Conservation (phyloP, 1,140 invertebrate genomes). For the Lithobius niger region DNA sequence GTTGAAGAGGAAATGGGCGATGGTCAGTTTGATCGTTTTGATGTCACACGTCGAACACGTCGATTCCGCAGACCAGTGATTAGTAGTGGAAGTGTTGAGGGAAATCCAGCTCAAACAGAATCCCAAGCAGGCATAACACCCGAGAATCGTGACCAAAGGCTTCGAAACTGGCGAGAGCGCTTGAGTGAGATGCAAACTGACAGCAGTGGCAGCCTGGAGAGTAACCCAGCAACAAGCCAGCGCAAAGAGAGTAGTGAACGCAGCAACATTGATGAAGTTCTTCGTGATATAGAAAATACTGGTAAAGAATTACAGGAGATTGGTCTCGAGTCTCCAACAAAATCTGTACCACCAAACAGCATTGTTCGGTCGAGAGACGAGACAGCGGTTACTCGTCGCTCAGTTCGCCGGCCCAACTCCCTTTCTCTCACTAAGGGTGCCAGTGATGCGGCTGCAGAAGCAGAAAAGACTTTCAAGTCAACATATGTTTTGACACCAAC, state of each 20-base stretch:
- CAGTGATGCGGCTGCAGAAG: too few relatives aligned
- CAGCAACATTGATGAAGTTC: constrained; percentile 1
- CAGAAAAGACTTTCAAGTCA: constrained; percentile 8
- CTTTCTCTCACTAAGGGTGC: too few relatives aligned
- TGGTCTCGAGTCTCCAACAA: not conserved
- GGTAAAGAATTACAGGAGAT: constrained; percentile 3
- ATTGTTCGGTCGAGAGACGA: too few relatives aligned
- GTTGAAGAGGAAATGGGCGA: constrained; percentile 31
- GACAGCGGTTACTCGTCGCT: too few relatives aligned
- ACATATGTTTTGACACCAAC: constrained; percentile 2
- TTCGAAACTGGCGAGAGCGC: not conserved
- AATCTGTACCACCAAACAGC: not conserved
- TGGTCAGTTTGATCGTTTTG: constrained; percentile 72
- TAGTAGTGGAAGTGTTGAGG: too few relatives aligned
- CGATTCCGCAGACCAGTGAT: constrained; percentile 27
- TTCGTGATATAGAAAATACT: constrained; percentile 2
- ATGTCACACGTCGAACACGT: constrained; percentile 60
- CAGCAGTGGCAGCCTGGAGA: too few relatives aligned
- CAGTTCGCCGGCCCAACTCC: too few relatives aligned
- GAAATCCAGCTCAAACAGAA: not conserved
- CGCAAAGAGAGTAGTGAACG: not conserved
- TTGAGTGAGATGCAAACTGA: not conserved
- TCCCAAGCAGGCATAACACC: not conserved
- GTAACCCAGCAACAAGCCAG: too few relatives aligned
- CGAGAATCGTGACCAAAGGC: too few relatives aligned